Evolutionary conservation across 2,797 vertebrate genomes (phyloP).

Genomic region (Momotus momota): DNA sequence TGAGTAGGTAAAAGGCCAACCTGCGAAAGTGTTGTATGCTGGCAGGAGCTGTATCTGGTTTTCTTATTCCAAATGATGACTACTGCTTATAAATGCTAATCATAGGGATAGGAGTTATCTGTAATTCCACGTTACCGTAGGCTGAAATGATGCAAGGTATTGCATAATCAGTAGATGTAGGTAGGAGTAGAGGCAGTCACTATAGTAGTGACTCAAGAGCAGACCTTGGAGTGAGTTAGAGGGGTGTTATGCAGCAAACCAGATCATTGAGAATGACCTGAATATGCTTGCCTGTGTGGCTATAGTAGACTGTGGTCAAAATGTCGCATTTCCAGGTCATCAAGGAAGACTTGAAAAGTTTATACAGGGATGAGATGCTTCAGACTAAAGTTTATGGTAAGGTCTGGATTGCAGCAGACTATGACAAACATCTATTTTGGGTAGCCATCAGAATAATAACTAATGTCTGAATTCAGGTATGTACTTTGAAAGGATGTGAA

Average conservation of each 20-base stretch:
- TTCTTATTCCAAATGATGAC: background rate
- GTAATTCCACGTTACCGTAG: background rate
- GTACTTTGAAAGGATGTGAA: background rate
- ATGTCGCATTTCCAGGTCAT: background rate
- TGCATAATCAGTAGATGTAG: background rate
- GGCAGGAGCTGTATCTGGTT: background rate
- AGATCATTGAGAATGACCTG: background rate
- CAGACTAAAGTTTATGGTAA: background rate
- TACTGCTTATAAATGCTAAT: background rate
- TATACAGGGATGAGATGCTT: rapidly evolving
- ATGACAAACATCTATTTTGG: background rate
- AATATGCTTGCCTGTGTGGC: background rate
- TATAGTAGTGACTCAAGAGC: background rate
- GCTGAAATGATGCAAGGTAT: background rate
- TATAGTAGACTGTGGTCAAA: background rate
- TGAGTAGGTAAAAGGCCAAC: rapidly evolving
- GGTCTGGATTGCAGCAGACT: background rate
- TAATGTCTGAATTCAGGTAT: background rate
- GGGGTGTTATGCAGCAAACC: background rate
- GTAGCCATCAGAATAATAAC: background rate
- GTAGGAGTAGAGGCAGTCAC: background rate
- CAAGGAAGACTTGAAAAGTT: background rate
- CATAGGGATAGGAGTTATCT: background rate
- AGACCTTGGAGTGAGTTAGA: background rate
- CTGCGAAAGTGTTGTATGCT: background rate